Evolutionary conservation across 2,888 invertebrate species (phyloP).

Genomic region (Rambutsinella grinnellia): DNA sequence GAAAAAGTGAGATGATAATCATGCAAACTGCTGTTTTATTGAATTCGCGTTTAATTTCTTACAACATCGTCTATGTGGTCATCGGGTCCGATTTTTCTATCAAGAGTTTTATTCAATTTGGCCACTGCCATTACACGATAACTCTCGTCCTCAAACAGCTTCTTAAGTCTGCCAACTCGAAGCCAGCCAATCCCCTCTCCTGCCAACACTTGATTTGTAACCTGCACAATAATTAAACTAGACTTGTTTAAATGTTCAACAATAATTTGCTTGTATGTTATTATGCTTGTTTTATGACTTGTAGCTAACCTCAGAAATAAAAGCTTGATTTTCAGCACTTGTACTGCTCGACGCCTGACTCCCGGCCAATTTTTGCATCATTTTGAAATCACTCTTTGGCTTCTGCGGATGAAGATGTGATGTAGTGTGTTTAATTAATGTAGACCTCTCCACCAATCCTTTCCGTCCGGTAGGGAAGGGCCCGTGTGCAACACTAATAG

Average conservation of each 20-base stretch:
- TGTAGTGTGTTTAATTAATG: constrained; percentile 86
- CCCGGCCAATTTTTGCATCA: constrained; percentile 76
- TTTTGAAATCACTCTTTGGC: constrained; percentile 63
- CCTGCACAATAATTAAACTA: constrained; percentile 72
- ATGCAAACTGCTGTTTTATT: background rate
- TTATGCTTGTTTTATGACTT: background rate
- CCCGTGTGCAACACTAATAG: constrained; percentile 75
- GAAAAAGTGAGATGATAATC: constrained; percentile 18
- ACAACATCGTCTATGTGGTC: constrained; percentile 99
- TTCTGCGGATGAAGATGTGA: constrained; percentile 72
- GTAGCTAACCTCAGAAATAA: constrained; percentile 83
- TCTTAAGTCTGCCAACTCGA: constrained; percentile 90
- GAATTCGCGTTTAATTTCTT: constrained; percentile 68
- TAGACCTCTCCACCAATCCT: constrained; percentile 89
- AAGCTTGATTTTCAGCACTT: constrained; percentile 92
- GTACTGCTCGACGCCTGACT: constrained; percentile 76
- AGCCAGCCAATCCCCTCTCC: constrained; percentile 98
- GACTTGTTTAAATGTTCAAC: too few species aligned
- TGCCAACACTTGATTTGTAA: constrained; percentile 85
- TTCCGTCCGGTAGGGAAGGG: constrained; percentile 80
- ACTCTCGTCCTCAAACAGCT: constrained; percentile 98
- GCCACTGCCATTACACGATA: constrained; percentile 96
- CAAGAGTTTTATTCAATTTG: constrained; percentile 93
- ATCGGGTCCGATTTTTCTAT: constrained; percentile 92
- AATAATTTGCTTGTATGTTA: too few species aligned